Base-by-base conservation (phyloP, 2,797 vertebrate genomes). In the Smutsia temminckii region DNA sequence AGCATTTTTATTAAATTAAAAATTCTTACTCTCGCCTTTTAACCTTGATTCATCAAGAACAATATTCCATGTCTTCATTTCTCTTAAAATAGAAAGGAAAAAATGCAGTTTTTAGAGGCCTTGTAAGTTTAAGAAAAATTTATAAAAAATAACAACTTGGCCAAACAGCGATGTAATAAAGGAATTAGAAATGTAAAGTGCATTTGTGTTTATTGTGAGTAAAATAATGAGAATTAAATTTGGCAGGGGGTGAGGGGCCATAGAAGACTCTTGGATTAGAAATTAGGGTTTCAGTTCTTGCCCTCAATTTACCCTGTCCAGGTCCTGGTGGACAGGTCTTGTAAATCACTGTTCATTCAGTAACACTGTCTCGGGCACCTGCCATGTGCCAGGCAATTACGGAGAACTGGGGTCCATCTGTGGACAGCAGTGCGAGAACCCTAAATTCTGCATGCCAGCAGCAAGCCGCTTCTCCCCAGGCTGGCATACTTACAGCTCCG, bases 41-140 rank as follows among this genome's bases (percentile, higher is more conserved):
- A 88, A 66, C 81, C 59, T 71, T 14, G 42, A 92, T 72, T 96
- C 75, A 29, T 81, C 37, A 61, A 59, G n/a, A 85, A 78, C 81
- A 63, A 77, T n/a, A 89, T 81, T 25, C 61, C 46, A 16, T 32
- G 20, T 64, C 63, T 95, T 83, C 32, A 59, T 77, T 90, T 46
- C 51, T 93, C 55, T 77, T 88, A 85, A 95, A 83, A 55, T 51
- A 71, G 21, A 55, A 77, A n/a, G 77, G 49, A 74, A 61, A 88
- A 89, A 89, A 78, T 20, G 16, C 18, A 64, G 21, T 49, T 57
- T 68, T 81, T n/a, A 75, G 88, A 93, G 77, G 69, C 68, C 71
- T 57, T 32, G 40, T 49, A 95, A 92, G 57, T 92, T 91, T 79
- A 55, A 88, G n/a, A 86, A 83, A 95, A 93, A 72, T 53, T 64